phyloP scores from a whole-genome alignment of 2,113 vertebrate species.

The Dipodomys ordii region DNA sequence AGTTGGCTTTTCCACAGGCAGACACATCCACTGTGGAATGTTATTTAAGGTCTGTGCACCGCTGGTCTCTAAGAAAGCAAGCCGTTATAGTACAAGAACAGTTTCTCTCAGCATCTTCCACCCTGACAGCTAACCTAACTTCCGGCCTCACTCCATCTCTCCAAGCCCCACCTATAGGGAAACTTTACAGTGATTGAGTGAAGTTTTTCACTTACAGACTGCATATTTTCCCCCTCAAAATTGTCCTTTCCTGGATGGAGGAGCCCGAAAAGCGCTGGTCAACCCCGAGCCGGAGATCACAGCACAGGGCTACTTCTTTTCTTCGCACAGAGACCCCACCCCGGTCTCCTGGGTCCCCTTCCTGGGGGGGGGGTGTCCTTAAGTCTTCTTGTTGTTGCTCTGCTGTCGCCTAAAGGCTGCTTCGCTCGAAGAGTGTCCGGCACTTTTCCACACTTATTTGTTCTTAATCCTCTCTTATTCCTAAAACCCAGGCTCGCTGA shows the following conservation, averaged over 20 bases:
- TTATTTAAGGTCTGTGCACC: constrained; percentile 35
- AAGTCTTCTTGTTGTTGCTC: neutral
- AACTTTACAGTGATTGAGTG: constrained; percentile 1
- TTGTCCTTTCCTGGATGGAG: neutral
- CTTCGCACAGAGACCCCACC: neutral
- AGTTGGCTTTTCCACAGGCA: constrained; percentile 53
- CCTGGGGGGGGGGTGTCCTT: neutral
- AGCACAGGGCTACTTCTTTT: neutral
- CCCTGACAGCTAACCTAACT: constrained; percentile 19
- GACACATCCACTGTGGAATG: constrained; percentile 23
- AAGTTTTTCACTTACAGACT: neutral
- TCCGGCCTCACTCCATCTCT: neutral
- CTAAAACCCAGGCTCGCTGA: neutral
- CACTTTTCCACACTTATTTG: constrained; percentile 26
- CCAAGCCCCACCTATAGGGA: constrained; percentile 51
- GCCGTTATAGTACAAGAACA: constrained; percentile 61
- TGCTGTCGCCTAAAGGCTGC: neutral
- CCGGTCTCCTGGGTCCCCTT: neutral
- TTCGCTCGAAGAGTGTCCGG: neutral
- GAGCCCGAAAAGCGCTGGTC: neutral
- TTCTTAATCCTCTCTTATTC: neutral
- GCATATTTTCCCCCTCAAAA: neutral
- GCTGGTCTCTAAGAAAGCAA: constrained; percentile 51
- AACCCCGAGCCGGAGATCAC: neutral
- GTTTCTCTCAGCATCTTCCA: constrained; percentile 47